Evolutionary conservation across 2,797 vertebrate genomes (phyloP), one percentile per base, ranked within the genome.

Genomic region (Hephaestus fuliginosus): DNA sequence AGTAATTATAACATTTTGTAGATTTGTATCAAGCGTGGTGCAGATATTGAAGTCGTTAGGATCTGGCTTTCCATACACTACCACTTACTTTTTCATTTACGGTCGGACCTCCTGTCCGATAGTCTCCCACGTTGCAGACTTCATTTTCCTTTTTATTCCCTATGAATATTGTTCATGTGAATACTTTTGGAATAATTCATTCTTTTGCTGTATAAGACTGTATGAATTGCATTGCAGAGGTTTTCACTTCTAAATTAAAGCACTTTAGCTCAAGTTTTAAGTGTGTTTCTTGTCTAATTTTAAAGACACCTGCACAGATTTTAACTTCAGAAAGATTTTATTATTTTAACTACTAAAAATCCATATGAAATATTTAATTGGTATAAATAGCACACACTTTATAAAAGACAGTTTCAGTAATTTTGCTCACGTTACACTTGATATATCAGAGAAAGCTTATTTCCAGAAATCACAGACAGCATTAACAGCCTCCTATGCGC

Each of bases 371-470:
- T 88, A 81, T 88, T 85, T 43, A 48, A 58, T 57, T 71, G 66
- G 74, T 89, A 90, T 90, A 93, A 88, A 92, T 85, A 90, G 80
- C 83, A 91, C 75, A 82, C 74, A 86, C 70, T 74, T 84, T 84
- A 89, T 86, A 92, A 87, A 92, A 91, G 77, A 91, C 86, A 33
- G 68, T 72, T 78, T 69, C 39, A 76, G 46, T 36, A 75, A 66
- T 36, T 80, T 69, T 62, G 81, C 80, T 80, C 81, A 90, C 86
- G 69, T 80, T 79, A 89, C 91, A 90, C 22, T 53, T 84, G 8
- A 78, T 75, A 66, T 78, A 86, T 72, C 43, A 86, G 65, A 36
- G 36, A 84, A 89, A 90, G 75, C 80, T 81, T 87, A 82, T 84
- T 85, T 82, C 58, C 75, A 85, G 64, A 74, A 78, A 67, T 84